Percentiles rank a stretch among this genome's conserved stretches.
These are phyloP conservation scores for Drosophila meridiana DNA, from an alignment of 2,888 invertebrate species.

Conservation along the genomic window DNA sequence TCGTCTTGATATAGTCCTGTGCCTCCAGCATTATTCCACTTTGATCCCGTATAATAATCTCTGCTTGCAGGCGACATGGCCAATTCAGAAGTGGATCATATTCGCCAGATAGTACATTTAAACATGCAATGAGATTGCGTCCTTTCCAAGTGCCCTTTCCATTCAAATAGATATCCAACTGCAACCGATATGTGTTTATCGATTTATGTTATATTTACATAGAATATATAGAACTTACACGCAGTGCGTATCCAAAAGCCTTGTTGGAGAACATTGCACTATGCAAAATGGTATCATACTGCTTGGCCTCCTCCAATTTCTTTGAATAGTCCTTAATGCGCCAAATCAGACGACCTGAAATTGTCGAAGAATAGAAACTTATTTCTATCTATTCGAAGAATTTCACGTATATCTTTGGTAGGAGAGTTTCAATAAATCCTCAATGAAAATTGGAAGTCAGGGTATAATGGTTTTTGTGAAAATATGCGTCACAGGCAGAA, in stretches of 20 bases:
- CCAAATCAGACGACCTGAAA: slow-evolving; percentile 88
- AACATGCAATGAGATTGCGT: slow-evolving; percentile 89
- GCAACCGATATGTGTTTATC: slow-evolving; percentile 6
- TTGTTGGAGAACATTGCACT: slow-evolving; percentile 90
- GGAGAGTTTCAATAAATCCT: too few species aligned
- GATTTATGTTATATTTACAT: slow-evolving; percentile 11
- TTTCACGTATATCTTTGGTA: too few species aligned
- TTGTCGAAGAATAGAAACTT: background rate
- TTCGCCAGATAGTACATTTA: slow-evolving; percentile 89
- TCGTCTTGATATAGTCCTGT: slow-evolving; percentile 88
- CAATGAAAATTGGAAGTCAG: too few species aligned
- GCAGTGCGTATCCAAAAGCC: slow-evolving; percentile 90
- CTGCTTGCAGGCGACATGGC: slow-evolving; percentile 90
- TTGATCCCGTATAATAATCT: slow-evolving; percentile 89
- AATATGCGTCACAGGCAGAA: too few species aligned
- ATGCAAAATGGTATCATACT: slow-evolving; percentile 87
- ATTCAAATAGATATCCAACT: slow-evolving; percentile 90
- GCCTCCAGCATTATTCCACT: slow-evolving; percentile 85
- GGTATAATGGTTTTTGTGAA: too few species aligned
- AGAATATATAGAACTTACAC: slow-evolving; percentile 85
- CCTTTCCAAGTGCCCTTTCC: slow-evolving; percentile 92
- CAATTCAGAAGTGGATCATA: slow-evolving; percentile 90
- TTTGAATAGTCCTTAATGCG: slow-evolving; percentile 88
- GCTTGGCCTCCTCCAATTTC: slow-evolving; percentile 89
- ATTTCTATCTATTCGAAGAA: background rate